phyloP scores from a whole-genome alignment of 2,797 vertebrate species.

The Clarias pachynema region DNA sequence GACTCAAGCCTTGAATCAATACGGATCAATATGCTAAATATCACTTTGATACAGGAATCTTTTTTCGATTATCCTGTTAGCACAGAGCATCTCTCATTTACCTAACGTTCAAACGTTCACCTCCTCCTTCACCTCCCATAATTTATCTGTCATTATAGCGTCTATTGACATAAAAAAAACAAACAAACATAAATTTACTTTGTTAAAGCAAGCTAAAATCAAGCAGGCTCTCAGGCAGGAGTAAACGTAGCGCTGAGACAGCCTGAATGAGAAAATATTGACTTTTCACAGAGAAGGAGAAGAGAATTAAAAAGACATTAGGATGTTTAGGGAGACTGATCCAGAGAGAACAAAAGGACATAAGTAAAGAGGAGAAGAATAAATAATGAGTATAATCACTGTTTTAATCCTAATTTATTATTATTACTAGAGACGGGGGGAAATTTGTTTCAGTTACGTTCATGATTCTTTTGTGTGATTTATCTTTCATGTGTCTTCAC shows the following conservation, averaged over 20 bases:
- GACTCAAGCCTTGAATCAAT: background rate
- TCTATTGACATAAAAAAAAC: background rate
- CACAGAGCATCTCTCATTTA: background rate
- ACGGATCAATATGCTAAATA: background rate
- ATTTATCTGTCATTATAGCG: background rate
- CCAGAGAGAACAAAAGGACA: background rate
- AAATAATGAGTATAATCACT: background rate
- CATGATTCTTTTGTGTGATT: no score
- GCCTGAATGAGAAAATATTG: background rate
- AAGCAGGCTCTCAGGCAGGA: background rate
- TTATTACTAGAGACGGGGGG: no score
- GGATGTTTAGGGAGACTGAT: background rate
- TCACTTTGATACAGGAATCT: background rate
- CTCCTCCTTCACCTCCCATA: background rate
- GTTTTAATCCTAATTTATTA: no score
- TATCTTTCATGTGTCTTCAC: no score
- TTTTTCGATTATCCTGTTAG: background rate
- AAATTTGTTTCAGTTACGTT: no score
- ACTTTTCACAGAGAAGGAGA: background rate
- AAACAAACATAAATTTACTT: background rate
- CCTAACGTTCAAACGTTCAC: background rate
- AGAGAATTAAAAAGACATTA: conserved; percentile 12
- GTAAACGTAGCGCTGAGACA: background rate
- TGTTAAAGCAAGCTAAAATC: background rate
- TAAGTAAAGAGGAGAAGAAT: background rate